These are phyloP conservation scores for Prunella strophiata DNA, from an alignment of 2,797 vertebrate genomes.

Conservation along the genomic window DNA sequence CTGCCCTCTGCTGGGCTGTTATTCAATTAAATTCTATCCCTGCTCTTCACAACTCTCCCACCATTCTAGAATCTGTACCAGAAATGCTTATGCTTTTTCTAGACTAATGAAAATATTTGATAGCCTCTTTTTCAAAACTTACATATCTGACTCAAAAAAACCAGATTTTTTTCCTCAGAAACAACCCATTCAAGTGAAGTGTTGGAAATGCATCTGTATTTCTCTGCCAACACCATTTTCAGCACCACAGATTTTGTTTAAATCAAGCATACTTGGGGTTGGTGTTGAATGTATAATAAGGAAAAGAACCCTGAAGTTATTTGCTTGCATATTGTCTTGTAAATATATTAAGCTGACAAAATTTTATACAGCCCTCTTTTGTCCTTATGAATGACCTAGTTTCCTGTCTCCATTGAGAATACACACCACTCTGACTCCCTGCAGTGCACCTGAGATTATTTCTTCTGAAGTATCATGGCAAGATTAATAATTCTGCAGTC, in stretches of 20 bases:
- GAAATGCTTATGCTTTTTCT: neutral
- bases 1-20: constrained; percentile 76
- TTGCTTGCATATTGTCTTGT: neutral
- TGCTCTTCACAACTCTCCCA: neutral
- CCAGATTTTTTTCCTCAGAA: neutral
- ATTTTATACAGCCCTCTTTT: neutral
- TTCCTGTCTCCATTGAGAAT: neutral
- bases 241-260: neutral
- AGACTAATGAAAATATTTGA: neutral
- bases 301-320: neutral
- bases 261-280: neutral
- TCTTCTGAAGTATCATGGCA: neutral
- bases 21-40: neutral
- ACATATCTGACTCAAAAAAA: neutral
- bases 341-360: neutral
- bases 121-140: neutral
- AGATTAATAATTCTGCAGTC: neutral
- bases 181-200: neutral
- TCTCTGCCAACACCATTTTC: neutral
- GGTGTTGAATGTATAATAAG: neutral
- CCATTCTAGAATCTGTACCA: neutral
- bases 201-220: neutral
- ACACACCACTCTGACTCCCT: neutral
- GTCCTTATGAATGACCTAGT: neutral
- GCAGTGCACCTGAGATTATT: neutral